Evolutionary conservation across 2,888 invertebrate genomes (phyloP).

Genomic region (Pelosia muscerda): DNA sequence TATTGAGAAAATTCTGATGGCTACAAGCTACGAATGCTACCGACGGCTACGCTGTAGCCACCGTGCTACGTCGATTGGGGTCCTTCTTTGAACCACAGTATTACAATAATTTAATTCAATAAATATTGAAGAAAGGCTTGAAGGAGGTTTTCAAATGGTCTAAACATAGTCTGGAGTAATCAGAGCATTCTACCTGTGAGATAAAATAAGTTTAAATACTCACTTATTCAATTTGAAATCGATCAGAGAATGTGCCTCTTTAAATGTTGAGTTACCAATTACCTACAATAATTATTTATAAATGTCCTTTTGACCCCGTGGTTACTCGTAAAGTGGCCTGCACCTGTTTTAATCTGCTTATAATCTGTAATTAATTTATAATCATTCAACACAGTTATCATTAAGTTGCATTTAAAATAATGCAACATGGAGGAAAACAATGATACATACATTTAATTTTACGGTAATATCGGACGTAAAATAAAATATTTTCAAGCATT

Average conservation of each 20-base stretch:
- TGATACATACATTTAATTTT: too few relatives aligned
- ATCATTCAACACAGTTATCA: background rate
- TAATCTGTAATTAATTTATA: constrained; percentile 4
- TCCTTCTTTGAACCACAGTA: background rate
- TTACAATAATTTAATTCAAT: too few relatives aligned
- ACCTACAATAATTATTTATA: background rate
- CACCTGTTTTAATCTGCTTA: background rate
- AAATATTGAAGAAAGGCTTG: too few relatives aligned
- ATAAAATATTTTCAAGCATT: too few relatives aligned
- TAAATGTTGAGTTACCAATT: background rate
- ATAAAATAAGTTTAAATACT: too few relatives aligned
- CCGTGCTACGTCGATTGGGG: constrained; percentile 13
- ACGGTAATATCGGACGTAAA: too few relatives aligned
- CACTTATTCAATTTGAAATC: too few relatives aligned
- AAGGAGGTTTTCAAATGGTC: too few relatives aligned
- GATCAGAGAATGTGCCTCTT: background rate
- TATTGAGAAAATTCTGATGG: background rate
- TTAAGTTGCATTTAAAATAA: background rate
- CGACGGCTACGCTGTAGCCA: constrained; percentile 20
- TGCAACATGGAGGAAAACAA: background rate
- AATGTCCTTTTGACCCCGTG: background rate
- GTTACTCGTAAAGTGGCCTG: background rate
- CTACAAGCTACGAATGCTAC: constrained; percentile 20
- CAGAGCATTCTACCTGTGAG: too few relatives aligned
- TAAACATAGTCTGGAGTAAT: too few relatives aligned